A percentile compares a stretch with the other conserved stretches of the same genome.
These are phyloP conservation scores for Periplaneta americana DNA, from an alignment of 1,140 invertebrate genomes.

Conservation along the genomic window DNA sequence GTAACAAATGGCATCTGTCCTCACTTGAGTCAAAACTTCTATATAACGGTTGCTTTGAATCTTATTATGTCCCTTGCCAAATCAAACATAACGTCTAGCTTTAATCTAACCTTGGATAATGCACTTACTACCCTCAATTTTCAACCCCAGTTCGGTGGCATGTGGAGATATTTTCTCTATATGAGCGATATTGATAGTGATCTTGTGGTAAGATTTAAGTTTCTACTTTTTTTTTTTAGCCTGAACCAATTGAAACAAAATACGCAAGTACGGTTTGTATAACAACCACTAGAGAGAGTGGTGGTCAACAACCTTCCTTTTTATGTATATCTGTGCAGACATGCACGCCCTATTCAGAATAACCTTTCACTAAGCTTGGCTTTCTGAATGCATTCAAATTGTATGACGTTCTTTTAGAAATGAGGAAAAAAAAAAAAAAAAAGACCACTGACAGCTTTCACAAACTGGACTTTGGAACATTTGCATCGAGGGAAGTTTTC, in stretches of 20 bases:
- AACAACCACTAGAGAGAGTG: background rate
- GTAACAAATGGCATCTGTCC: no score
- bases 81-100: background rate
- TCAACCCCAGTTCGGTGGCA: background rate
- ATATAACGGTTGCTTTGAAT: no score
- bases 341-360: background rate
- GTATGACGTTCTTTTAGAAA: background rate
- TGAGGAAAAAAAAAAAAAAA: background rate
- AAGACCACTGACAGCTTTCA: background rate
- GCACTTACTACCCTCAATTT: no score
- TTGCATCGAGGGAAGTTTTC: background rate
- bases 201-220: background rate
- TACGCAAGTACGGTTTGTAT: background rate
- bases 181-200: background rate
- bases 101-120: background rate
- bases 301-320: background rate
- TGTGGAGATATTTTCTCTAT: background rate
- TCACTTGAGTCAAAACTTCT: background rate
- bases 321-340: background rate
- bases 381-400: background rate
- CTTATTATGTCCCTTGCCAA: background rate
- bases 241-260: background rate
- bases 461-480: background rate
- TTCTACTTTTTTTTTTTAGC: no score
- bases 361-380: background rate